Evolutionary conservation across 2,888 invertebrate species (phyloP), one percentile per base, ranked within the genome.

Genomic region (Kryphioiulus occultus): DNA sequence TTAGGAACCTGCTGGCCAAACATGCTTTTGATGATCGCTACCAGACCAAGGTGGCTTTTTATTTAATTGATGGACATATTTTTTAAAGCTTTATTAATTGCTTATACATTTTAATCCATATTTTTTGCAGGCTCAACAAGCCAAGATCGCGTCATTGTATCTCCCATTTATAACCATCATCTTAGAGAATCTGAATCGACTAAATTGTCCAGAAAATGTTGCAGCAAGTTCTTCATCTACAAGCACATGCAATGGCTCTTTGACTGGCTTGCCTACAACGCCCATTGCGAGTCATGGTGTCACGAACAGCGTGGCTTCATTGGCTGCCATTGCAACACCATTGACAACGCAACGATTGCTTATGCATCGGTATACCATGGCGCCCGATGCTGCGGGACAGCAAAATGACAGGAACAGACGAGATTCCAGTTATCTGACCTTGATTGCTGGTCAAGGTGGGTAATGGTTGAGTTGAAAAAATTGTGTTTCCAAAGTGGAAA

Each of bases 11-110:
- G 89, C 92, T 99, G 90, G 97, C 97, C 12, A 99, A 99, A 92
- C 99, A 99, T 92, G 96, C 98, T 91, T 94, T 97, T 91, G 99
- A 99, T 92, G 96, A 97, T 91, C 94, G 99, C 88, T 98, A 97
- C 92, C 94, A 95, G 90, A 94, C 95, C 90, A 95, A 95, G 91
- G 95, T 95, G 15, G 30, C 15, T 0, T 32, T 84, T 84, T 10
- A 15, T 85, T 85, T n/a, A 15, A 7, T 17, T 19, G 15, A 85
- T 84, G 15, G 12, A 84, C 35, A 84, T 35, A 12, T 22, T n/a
- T 83, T 30, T 3, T 83, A 2, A 9, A 17, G 7, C 15, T 85
- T n/a, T 5, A 39, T 1, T 53, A 19, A n/a, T 53, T 53, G 19
- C n/a, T 19, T n/a, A 53, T 53, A n/a, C 19, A 53, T 15, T n/a